phyloP scores from a whole-genome alignment of 2,888 invertebrate genomes.

The Acleris literana region DNA sequence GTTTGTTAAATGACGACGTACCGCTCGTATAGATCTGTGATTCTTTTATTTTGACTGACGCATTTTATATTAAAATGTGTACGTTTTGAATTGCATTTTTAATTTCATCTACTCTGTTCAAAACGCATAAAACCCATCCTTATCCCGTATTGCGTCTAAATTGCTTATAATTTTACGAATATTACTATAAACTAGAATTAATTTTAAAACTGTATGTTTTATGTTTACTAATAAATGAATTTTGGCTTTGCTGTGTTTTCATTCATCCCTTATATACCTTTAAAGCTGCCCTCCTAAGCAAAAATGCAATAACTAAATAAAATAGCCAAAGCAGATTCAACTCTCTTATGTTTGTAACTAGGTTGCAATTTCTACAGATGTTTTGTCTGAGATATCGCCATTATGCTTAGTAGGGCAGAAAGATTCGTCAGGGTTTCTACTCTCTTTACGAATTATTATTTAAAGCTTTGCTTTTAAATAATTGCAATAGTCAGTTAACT shows the following conservation, averaged over 20 bases:
- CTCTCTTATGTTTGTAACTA: no score
- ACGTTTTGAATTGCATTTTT: conserved; percentile 62
- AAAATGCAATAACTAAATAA: no score
- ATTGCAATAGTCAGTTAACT: no score
- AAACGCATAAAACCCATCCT: conserved; percentile 19
- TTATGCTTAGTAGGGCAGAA: no score
- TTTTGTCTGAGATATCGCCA: no score
- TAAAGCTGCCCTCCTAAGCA: no score
- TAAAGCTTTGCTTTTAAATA: no score
- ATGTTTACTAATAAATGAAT: conserved; percentile 70
- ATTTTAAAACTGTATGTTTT: conserved; percentile 34
- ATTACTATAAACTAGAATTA: conserved; percentile 40
- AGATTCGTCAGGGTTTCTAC: no score
- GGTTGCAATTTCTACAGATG: no score
- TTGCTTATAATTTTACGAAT: conserved; percentile 31
- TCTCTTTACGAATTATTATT: no score
- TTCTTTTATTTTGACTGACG: conserved; percentile 47
- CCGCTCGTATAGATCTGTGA: conserved; percentile 63
- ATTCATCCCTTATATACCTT: conserved; percentile 41
- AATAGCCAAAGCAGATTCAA: no score
- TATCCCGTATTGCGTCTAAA: conserved; percentile 33
- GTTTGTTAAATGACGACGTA: conserved; percentile 40
- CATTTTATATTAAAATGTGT: conserved; percentile 83
- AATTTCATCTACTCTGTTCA: conserved; percentile 51
- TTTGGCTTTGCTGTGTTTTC: conserved; percentile 75